Evolutionary conservation across 2,797 vertebrate species (phyloP), one percentile per base, ranked within the genome.

Genomic region (Pelochelys cantorii): DNA sequence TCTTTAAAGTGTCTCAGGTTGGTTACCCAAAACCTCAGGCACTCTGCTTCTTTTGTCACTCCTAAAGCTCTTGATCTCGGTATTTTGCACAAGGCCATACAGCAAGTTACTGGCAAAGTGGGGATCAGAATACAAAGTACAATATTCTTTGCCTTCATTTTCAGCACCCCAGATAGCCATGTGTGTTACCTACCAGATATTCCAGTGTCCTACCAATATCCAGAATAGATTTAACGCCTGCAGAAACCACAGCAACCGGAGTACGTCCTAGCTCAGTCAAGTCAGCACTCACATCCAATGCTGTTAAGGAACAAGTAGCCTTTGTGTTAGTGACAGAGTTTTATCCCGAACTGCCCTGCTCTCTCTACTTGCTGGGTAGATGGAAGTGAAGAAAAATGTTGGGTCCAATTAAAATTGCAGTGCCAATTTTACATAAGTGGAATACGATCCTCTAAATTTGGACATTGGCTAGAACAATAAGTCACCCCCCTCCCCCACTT

Each of bases 121-220:
- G 80, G 25, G 17, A 31, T 34, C 53, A 56, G 68, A 42, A 87
- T n/a, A 71, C 37, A 11, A 79, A 74, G 77, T 48, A 48, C 68
- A 68, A 42, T 2, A 0, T 82, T 34, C 78, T 8, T 78, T 85
- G 25, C 27, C 89, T 84, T 83, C 65, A 85, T 79, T 75, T n/a
- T 86, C 60, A 54, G 57, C 25, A 84, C 60, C 42, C 83, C 57
- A 6, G 23, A 37, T 2, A 42, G 5, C 53, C 34, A 25, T 14
- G 74, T 55, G 18, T 18, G 55, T 23, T 78, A 93, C 98, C 97
- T 97, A 99, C 99, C 96, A 99, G 98, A 94, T 98, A 99, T 94
- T 99, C 99, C 93, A 99, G 94, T 7, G 99, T 99, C 90, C 98
- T 98, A 13, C 99, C 98, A 55, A 99, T 98, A 97, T 99, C 99